phyloP scores from a whole-genome alignment of 2,113 vertebrate species.

The Pampusana beccarii region DNA sequence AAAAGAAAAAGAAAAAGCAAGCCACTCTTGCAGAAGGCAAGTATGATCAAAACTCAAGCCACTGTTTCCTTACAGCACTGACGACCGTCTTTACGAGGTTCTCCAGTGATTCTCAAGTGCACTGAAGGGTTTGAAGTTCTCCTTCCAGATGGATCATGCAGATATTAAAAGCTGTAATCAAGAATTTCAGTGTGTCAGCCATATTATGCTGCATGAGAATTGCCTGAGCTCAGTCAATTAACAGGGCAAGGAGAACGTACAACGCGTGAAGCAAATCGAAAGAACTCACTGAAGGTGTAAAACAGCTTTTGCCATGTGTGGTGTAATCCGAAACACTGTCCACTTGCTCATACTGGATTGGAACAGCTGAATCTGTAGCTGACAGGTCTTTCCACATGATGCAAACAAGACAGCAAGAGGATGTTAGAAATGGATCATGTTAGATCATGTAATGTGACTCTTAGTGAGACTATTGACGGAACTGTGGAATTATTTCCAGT shows the following conservation, averaged over 20 bases:
- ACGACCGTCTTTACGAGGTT: not conserved
- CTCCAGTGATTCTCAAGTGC: fast-evolving
- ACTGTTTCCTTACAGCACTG: not conserved
- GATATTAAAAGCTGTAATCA: not conserved
- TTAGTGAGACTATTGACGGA: not conserved
- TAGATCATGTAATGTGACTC: not conserved
- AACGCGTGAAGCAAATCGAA: not conserved
- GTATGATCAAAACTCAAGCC: not conserved
- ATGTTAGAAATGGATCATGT: not conserved
- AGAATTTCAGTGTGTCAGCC: not conserved
- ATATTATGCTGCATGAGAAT: not conserved
- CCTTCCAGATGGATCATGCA: not conserved
- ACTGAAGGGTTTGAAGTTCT: not conserved
- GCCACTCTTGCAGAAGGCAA: not conserved
- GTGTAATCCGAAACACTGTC: not conserved
- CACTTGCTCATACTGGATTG: not conserved
- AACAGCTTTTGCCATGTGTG: not conserved
- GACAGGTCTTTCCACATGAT: not conserved
- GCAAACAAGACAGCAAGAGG: not conserved
- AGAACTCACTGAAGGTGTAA: not conserved
- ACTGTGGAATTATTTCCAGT: not conserved
- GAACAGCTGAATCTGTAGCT: not conserved
- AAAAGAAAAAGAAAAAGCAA: not conserved
- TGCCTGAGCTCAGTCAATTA: not conserved
- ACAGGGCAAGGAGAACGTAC: not conserved